Base-by-base conservation (phyloP, 1,140 invertebrate species). In the Meloidogyne floridensis region DNA sequence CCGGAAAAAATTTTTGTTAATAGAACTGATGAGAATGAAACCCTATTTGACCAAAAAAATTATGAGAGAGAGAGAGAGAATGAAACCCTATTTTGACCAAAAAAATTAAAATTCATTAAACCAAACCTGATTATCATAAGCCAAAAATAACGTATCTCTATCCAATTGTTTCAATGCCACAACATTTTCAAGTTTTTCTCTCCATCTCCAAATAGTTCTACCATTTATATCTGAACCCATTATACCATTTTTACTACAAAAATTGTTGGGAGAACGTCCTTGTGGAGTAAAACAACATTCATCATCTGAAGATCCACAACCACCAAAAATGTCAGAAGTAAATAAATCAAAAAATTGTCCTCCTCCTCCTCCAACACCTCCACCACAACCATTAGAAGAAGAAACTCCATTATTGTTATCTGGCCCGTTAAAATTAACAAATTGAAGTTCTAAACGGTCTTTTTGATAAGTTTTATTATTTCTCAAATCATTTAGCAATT, bases 351-450 rank as follows among this genome's bases (percentile, higher is more conserved):
- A 77, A 20, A 77, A 0, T 13, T 77, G 54, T 54, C 54, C 42
- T 32, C 32, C 32, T 32, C 32, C 32, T 32, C 32, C 32, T 32
- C 32, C 32, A 32, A 32, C 32, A 32, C 32, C 20, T 20, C 20
- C 32, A 32, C 32, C 32, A 32, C 32, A 32, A 8, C 13, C 11
- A 20, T 77, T 77, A 32, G 15, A 32, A 32, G 32, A 32, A 32
- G 32, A n/a, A 65, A 42, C 9, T 8, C 54, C 53, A 47, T 47
- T 47, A 11, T 51, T 32, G 1, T 32, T 81, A 11, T 85, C 85
- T 56, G 71, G 79, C 47, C 85, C 85, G 42, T 86, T 86, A 42
- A 86, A 86, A 77, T 86, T 83, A 7, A 86, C 80, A 13, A 84
- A 43, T 42, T 84, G 78, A 13, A 84, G 74, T 54, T 80, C 69